Base-by-base conservation (phyloP, 2,797 vertebrate species). In the Pipistrellus pygmaeus region DNA sequence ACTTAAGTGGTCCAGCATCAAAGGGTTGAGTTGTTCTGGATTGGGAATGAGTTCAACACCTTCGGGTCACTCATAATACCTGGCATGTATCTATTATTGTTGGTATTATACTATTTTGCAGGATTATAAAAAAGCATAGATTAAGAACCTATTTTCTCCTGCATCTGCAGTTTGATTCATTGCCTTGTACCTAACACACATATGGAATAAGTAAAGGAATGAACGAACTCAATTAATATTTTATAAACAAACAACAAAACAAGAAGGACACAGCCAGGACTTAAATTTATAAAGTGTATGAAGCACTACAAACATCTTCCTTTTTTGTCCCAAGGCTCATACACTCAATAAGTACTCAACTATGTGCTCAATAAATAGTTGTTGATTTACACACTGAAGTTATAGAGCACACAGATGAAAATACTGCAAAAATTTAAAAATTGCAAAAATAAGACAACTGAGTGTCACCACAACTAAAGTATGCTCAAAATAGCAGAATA, bases 401-500 rank as follows among this genome's bases (percentile, higher is more conserved):
- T 90, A 32, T 8, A 32, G 72, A 48, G n/a, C 17, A 48, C 38
- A 17, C 9, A 55, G 75, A 72, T 71, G 46, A 35, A 87, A 68
- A 76, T 23, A 53, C 1, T 38, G 68, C 11, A 71, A 71, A 41
- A 3, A 69, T 69, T 69, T 13, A 23, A 21, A 71, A 38, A 71
- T 46, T 51, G 13, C 20, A 85, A 80, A 80, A 86, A 73, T 62
- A 72, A 85, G 53, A 88, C 51, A 77, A 12, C 6, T 23, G 86
- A 38, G 23, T 51, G 5, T 69, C 7, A 35, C 27, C 18, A 38
- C 20, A 38, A 4, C 44, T 23, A 89, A 75, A 84, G 53, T 27
- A 6, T 44, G 5, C 60, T 92, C 60, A 57, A 90, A 93, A 95
- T 44, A 93, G 75, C 73, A 88, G 64, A 35, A 20, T 66, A 60